These are phyloP conservation scores for Pocillopora grandis DNA, from an alignment of 92 coral and sea anemone genomes.

Conservation along the genomic window DNA sequence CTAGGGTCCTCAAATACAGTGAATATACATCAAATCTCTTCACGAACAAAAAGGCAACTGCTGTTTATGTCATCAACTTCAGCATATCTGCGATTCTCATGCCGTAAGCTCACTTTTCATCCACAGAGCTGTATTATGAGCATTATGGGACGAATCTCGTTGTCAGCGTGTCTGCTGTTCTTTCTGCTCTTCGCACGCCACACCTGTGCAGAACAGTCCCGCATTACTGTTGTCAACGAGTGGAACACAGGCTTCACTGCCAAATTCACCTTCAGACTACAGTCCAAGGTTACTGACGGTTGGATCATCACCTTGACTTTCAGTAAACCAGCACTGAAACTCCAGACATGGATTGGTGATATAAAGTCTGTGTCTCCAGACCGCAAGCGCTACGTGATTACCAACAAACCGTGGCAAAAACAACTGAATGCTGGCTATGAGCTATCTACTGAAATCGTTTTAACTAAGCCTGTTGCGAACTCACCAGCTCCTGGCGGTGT, in stretches of 20 bases:
- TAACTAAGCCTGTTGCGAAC: not conserved
- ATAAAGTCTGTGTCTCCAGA: constrained; percentile 10
- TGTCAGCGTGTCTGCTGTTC: constrained; percentile 3
- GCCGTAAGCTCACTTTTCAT: not conserved
- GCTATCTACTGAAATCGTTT: constrained; percentile 4
- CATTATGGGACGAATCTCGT: not conserved
- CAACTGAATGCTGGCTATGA: constrained; percentile 6
- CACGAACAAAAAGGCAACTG: no score
- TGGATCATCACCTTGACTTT: constrained; percentile 35
- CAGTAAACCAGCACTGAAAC: constrained; percentile 15
- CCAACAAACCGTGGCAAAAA: constrained; percentile 12
- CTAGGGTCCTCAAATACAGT: no score
- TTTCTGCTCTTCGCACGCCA: not conserved
- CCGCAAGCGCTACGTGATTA: constrained; percentile 7
- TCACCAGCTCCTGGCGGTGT: constrained; percentile 1
- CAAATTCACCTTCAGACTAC: constrained; percentile 18
- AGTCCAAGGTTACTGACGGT: constrained; percentile 19
- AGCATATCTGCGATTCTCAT: no score
- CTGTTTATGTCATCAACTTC: no score
- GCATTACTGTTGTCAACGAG: not conserved
- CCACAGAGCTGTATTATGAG: not conserved
- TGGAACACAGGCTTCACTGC: constrained; percentile 38
- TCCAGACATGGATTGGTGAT: constrained; percentile 21
- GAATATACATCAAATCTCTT: no score
- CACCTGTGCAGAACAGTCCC: constrained; percentile 14